phyloP scores from a whole-genome alignment of 2,888 invertebrate genomes.

The Trilocha varians region DNA sequence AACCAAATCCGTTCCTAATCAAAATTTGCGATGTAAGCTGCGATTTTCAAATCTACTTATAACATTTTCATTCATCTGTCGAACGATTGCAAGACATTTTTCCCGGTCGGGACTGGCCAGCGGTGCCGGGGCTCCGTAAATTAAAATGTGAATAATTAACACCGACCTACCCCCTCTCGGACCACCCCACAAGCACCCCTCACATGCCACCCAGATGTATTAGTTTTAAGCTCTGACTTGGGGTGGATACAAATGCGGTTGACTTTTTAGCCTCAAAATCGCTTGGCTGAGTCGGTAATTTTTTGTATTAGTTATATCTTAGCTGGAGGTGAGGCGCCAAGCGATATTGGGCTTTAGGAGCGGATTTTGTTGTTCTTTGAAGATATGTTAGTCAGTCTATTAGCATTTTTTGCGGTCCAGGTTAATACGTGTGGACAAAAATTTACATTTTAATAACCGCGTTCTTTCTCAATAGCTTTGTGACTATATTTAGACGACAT shows the following conservation, averaged over 20 bases:
- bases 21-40: not conserved
- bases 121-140: constrained; percentile 55
- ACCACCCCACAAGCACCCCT: constrained; percentile 21
- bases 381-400: not conserved
- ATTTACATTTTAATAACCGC: not conserved
- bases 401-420: not conserved
- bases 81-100: constrained; percentile 66
- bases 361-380: not conserved
- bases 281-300: constrained; percentile 32
- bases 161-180: constrained; percentile 30
- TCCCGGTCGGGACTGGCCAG: constrained; percentile 46
- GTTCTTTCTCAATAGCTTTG: not conserved
- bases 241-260: constrained; percentile 35
- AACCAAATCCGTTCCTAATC: not conserved
- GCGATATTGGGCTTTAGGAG: not conserved
- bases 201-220: constrained; percentile 60
- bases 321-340: not conserved
- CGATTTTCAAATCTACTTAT: not conserved
- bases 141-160: constrained; percentile 74
- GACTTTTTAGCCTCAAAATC: constrained; percentile 44
- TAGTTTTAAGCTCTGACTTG: constrained; percentile 64
- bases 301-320: constrained; percentile 9
- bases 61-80: constrained; percentile 26
- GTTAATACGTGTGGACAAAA: not conserved
- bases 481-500: not conserved